Evolutionary conservation across 2,113 vertebrate genomes (phyloP).

Genomic region (Leucopsar rothschildi): DNA sequence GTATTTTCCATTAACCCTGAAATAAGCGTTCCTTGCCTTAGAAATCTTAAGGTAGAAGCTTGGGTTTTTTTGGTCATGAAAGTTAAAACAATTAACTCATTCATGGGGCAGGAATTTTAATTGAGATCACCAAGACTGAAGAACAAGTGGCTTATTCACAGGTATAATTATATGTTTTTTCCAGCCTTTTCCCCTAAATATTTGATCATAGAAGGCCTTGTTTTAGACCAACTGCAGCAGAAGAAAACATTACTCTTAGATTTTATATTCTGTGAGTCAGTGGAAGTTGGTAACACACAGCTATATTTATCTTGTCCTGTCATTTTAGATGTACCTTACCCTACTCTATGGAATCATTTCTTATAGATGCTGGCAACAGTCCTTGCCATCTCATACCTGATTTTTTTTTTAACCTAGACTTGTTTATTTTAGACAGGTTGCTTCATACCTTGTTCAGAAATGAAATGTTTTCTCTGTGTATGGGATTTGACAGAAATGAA

Average conservation of each 20-base stretch:
- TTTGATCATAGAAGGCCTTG: conserved; percentile 5
- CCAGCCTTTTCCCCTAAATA: conserved; percentile 17
- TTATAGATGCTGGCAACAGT: conserved; percentile 12
- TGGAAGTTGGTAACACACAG: conserved; percentile 17
- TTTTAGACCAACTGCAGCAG: conserved; percentile 11
- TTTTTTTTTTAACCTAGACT: conserved; percentile 17
- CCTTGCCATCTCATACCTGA: neutral
- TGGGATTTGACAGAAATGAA: conserved; percentile 59
- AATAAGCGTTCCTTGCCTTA: neutral
- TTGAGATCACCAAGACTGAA: conserved; percentile 11
- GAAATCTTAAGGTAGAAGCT: neutral
- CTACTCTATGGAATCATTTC: neutral
- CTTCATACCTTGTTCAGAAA: conserved; percentile 34
- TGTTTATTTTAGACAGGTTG: conserved; percentile 57
- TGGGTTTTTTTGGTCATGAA: neutral
- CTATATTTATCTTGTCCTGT: conserved; percentile 64
- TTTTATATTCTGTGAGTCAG: conserved; percentile 17
- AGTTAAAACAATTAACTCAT: conserved; percentile 54
- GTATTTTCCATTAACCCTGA: neutral
- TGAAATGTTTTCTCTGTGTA: conserved; percentile 35
- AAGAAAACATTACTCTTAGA: conserved; percentile 13
- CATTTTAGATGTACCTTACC: conserved; percentile 35
- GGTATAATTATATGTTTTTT: neutral
- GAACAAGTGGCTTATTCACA: conserved; percentile 47
- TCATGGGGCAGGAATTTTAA: conserved; percentile 47